Base-by-base conservation (phyloP, 2,113 vertebrate genomes). In the Eptatretus burgeri region DNA sequence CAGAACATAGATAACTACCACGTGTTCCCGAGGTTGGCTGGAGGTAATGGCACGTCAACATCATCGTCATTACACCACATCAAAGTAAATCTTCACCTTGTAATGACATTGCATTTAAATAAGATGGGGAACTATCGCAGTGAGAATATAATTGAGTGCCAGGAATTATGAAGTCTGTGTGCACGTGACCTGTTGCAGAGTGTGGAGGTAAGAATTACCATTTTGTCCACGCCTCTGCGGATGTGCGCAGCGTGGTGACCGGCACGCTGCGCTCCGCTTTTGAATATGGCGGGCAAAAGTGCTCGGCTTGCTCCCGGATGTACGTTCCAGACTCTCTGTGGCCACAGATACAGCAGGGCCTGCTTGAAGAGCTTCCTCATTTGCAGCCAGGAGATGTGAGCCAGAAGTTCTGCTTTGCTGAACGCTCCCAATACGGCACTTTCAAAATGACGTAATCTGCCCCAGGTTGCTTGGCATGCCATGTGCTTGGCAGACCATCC, bases 131-230 rank as follows among this genome's bases (percentile, higher is more conserved):
- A 41, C 7, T 41, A 41, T 41, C 7, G 27, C 27, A 41, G 27
- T 41, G 27, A 41, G 27, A 41, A 41, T 3, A 41, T 41, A 41
- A 3, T 41, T 41, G 27, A 41, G 27, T 41, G 27, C 27, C 27
- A 41, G 27, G 27, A 41, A 41, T 3, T 41, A 7, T 41, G 27
- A 41, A 41, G 7, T 41, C 27, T 20, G 56, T 60, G 9, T 19
- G 18, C 1, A 5, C 41, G 66, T 41, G 49, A 17, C 13, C 1
- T 13, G 52, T 51, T 17, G 0, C 71, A 96, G 91, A 98, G 72
- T 98, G 91, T 0, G 91, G 91, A 0, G 91, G 91, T 64, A 98
- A 98, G 78, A 98, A 98, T 69, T 95, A 89, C 76, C 89, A 98
- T 74, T 83, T 98, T 0, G 79, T 95, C 13, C 89, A 94, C 74